Evolutionary conservation across 2,888 invertebrate species (phyloP).

Genomic region (Drosophila subquinaria): DNA sequence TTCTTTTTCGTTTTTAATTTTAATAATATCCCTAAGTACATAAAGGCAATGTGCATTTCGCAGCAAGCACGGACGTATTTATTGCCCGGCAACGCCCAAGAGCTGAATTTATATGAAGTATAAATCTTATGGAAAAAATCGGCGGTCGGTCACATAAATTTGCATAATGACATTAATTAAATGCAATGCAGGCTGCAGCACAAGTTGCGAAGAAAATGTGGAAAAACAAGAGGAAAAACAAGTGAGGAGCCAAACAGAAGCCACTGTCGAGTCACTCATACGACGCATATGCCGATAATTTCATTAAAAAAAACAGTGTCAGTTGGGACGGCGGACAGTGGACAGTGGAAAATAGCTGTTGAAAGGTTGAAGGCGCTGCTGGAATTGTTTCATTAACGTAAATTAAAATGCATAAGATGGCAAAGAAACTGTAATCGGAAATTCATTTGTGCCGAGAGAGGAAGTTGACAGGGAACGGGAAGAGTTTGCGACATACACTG

Average conservation of each 20-base stretch:
- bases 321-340: neutral
- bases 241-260: constrained; percentile 4
- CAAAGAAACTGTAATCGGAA: constrained; percentile 71
- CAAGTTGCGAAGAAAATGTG: constrained; percentile 5
- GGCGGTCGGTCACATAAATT: constrained; percentile 67
- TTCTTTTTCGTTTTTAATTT: neutral
- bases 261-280: constrained; percentile 53
- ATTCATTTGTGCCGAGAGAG: constrained; percentile 64
- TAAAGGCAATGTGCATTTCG: constrained; percentile 32
- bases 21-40: constrained; percentile 28
- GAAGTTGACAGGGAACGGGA: neutral
- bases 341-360: constrained; percentile 11
- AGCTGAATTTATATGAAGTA: constrained; percentile 62
- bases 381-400: constrained; percentile 77
- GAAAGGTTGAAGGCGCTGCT: constrained; percentile 17
- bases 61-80: constrained; percentile 12
- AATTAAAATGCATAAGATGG: constrained; percentile 72
- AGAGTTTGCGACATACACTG: neutral
- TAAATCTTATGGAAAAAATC: constrained; percentile 64
- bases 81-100: constrained; percentile 24
- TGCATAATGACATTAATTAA: constrained; percentile 79
- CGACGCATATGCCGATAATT: constrained; percentile 69
- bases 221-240: constrained; percentile 7
- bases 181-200: constrained; percentile 53
- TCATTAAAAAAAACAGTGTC: constrained; percentile 58